These are phyloP conservation scores for Drosophila pallidifrons DNA, from an alignment of 1,140 invertebrate species.

Conservation along the genomic window DNA sequence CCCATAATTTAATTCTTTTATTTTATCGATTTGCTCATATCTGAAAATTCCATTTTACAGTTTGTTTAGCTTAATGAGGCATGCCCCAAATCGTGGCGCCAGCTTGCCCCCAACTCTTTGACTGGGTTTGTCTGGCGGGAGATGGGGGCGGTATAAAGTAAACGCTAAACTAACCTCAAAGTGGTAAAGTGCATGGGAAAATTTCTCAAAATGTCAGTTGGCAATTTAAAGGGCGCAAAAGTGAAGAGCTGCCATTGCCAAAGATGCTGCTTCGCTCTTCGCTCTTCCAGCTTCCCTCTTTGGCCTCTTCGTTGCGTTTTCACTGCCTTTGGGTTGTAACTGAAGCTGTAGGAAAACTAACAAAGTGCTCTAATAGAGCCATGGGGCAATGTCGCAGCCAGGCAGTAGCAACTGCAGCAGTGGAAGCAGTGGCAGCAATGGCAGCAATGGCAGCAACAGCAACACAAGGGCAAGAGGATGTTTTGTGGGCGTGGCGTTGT, in stretches of 20 bases:
- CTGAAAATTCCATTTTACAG: conserved; percentile 1
- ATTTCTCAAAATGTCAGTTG: conserved; percentile 67
- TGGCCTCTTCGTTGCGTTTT: too few relatives aligned
- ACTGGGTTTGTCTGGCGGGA: too few relatives aligned
- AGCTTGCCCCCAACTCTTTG: background rate
- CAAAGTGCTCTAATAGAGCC: conserved; percentile 74
- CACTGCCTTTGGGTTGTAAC: conserved; percentile 2
- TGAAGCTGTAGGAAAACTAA: conserved; percentile 60
- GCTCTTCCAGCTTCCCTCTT: too few relatives aligned
- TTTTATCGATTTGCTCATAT: conserved; percentile 40
- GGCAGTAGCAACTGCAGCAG: background rate
- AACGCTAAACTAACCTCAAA: conserved; percentile 28
- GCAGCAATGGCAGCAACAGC: conserved; percentile 21
- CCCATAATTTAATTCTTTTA: conserved; percentile 30
- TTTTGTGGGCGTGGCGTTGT: conserved; percentile 48
- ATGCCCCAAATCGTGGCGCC: conserved; percentile 17
- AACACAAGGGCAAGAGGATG: conserved; percentile 27
- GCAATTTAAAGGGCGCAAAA: conserved; percentile 46
- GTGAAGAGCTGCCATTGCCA: conserved; percentile 13
- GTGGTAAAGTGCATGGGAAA: conserved; percentile 55
- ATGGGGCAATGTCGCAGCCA: conserved; percentile 29
- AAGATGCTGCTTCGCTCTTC: background rate
- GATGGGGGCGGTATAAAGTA: background rate
- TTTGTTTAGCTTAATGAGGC: conserved; percentile 65
- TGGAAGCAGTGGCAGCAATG: background rate